These are phyloP conservation scores for Luidia sarsii DNA, from an alignment of 53 echinoderm and acorn worm species.

Conservation along the genomic window DNA sequence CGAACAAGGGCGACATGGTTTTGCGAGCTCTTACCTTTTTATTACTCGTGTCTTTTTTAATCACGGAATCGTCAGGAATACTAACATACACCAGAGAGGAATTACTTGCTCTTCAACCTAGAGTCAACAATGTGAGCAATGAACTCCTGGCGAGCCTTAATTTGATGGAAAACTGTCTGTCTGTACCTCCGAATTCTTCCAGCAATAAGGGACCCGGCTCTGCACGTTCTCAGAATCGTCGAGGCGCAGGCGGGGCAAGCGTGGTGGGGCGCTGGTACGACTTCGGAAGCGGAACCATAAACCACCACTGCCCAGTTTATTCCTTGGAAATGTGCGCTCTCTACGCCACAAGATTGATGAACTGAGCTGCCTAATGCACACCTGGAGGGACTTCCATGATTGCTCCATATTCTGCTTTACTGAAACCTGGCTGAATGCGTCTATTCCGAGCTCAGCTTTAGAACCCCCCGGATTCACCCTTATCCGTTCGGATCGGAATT, in stretches of 20 bases:
- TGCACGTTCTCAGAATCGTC: too few species aligned
- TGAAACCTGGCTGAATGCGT: constrained; percentile 63
- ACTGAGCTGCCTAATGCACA: constrained; percentile 14
- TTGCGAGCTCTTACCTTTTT: constrained; percentile 2
- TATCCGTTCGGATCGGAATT: constrained; percentile 27
- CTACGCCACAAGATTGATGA: constrained; percentile 52
- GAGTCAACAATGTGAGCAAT: background rate
- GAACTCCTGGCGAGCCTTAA: too few species aligned
- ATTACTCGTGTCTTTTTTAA: background rate
- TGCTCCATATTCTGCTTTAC: constrained; percentile 59
- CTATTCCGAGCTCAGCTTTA: constrained; percentile 26
- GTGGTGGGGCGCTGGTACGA: constrained; percentile 31
- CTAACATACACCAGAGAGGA: constrained; percentile 1
- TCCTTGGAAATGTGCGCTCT: constrained; percentile 55
- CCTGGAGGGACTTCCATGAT: constrained; percentile 44
- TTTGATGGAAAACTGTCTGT: too few species aligned
- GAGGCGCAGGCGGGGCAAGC: constrained; percentile 60
- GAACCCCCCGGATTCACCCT: constrained; percentile 43
- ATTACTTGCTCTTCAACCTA: constrained; percentile 3
- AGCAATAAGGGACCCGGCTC: too few species aligned
- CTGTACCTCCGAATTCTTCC: too few species aligned
- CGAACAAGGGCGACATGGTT: background rate
- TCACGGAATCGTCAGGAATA: background rate
- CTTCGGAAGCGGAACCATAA: constrained; percentile 26
- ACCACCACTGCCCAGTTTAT: constrained; percentile 59